Percentiles rank a stretch among this genome's conserved stretches.
Conservation (phyloP, 2,888 invertebrate species). For the Crioceris asparagi region DNA sequence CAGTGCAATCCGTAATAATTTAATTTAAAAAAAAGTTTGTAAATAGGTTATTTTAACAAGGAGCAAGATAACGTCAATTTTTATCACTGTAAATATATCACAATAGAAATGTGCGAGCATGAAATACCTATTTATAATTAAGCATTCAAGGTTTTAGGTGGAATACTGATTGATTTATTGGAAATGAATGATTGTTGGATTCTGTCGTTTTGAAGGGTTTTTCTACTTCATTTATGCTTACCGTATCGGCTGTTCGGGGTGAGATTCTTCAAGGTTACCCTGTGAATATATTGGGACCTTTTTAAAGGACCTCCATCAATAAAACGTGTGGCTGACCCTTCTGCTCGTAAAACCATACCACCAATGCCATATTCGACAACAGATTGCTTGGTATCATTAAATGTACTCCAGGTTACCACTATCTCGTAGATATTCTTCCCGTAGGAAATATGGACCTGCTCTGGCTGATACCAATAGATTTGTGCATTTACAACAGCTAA, state of each 20-base stretch:
- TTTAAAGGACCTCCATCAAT: conserved; percentile 60
- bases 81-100: too few relatives aligned
- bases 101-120: too few relatives aligned
- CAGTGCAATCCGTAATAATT: too few relatives aligned
- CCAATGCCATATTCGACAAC: conserved; percentile 64
- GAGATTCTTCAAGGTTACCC: conserved; percentile 52
- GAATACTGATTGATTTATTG: too few relatives aligned
- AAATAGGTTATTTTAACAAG: too few relatives aligned
- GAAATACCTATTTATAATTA: too few relatives aligned
- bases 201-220: too few relatives aligned
- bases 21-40: too few relatives aligned
- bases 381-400: conserved; percentile 53
- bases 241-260: conserved; percentile 54
- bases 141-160: too few relatives aligned
- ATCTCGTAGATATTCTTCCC: conserved; percentile 58
- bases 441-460: conserved; percentile 56
- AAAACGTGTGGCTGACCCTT: conserved; percentile 53
- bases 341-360: conserved; percentile 44
- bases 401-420: conserved; percentile 76
- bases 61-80: too few relatives aligned
- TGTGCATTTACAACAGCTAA: conserved; percentile 5
- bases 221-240: conserved; percentile 33
- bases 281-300: conserved; percentile 66
- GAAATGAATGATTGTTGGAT: too few relatives aligned
- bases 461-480: conserved; percentile 46